phyloP scores from a whole-genome alignment of 2,797 vertebrate genomes.

The Apogon talboti region DNA sequence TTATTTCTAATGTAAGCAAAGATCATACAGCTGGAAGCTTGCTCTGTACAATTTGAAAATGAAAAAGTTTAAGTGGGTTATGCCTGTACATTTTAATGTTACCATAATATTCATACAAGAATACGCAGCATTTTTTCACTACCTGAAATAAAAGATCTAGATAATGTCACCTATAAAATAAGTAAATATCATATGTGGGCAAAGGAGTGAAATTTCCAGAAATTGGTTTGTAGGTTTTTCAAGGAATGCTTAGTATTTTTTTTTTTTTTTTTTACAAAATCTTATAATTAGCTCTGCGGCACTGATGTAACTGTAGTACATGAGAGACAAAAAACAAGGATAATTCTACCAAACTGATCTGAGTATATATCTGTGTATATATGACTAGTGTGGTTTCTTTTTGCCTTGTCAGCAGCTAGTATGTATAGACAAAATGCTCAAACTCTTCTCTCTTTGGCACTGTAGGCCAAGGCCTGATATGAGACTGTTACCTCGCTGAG shows the following conservation, averaged over 20 bases:
- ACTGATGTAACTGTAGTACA: slow-evolving; percentile 7
- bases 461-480: slow-evolving; percentile 69
- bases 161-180: no score
- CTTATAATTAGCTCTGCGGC: not conserved
- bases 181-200: no score
- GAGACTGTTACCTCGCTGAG: slow-evolving; percentile 82
- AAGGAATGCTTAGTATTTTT: not conserved
- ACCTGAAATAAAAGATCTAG: no score
- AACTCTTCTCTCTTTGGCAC: slow-evolving; percentile 52
- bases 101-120: no score
- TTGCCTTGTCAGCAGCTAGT: slow-evolving; percentile 59
- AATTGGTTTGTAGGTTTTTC: not conserved
- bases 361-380: slow-evolving; percentile 45
- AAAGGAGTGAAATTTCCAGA: no score
- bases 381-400: slow-evolving; percentile 33
- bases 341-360: slow-evolving; percentile 41
- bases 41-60: not conserved
- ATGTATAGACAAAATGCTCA: slow-evolving; percentile 56
- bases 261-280: not conserved
- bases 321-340: slow-evolving; percentile 34
- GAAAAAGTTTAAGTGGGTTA: no score
- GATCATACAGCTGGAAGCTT: not conserved
- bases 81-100: no score
- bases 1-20: not conserved
- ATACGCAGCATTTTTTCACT: no score